Conservation (phyloP, 2,888 invertebrate genomes). For the Volucella inanis region DNA sequence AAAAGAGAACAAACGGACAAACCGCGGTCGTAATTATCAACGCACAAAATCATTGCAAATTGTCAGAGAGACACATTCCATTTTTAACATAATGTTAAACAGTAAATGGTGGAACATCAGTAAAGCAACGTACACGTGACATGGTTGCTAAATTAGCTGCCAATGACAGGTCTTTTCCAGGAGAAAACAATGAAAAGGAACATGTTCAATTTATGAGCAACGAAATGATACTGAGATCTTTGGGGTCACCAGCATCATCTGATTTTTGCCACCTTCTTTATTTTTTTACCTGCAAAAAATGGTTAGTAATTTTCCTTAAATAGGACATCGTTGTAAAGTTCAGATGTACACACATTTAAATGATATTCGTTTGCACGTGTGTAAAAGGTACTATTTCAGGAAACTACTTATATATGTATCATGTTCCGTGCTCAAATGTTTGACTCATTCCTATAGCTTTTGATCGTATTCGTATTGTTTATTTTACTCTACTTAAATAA, state of each 20-base stretch:
- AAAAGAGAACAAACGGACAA: conserved; percentile 10
- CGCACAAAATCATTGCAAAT: conserved; percentile 70
- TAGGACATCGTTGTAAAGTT: too few species aligned
- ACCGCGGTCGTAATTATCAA: conserved; percentile 49
- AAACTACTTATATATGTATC: too few species aligned
- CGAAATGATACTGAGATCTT: conserved; percentile 22
- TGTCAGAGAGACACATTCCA: conserved; percentile 65
- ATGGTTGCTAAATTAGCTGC: conserved; percentile 55
- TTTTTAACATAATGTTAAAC: conserved; percentile 69
- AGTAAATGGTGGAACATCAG: conserved; percentile 74
- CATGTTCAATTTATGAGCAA: conserved; percentile 27
- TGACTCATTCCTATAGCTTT: too few species aligned
- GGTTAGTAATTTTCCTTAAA: too few species aligned
- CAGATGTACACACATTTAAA: too few species aligned
- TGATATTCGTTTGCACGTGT: too few species aligned
- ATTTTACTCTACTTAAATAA: too few species aligned
- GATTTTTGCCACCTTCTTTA: conserved; percentile 61
- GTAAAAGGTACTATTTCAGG: too few species aligned
- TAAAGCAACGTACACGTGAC: conserved; percentile 69
- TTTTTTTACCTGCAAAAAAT: too few species aligned
- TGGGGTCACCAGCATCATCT: conserved; percentile 44
- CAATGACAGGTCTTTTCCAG: conserved; percentile 62
- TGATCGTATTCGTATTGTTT: too few species aligned
- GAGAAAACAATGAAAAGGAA: conserved; percentile 20
- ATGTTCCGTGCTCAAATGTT: too few species aligned